A percentile compares a stretch with the other conserved stretches of the same genome.
Conservation (phyloP, 2,113 vertebrate genomes). For the Ursus arctos region DNA sequence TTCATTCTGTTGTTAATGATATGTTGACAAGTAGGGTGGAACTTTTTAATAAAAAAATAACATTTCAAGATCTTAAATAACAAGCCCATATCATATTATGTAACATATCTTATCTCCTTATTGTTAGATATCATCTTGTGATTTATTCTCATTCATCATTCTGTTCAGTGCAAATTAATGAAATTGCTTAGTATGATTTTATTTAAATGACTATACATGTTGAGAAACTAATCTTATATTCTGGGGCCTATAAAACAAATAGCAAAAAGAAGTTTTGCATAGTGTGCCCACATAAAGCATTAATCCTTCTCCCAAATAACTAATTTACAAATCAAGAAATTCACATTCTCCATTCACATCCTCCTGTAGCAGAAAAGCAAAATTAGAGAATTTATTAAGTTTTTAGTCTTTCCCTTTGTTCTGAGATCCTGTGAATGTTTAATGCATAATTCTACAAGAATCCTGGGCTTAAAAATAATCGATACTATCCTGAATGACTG, state of each 20-base stretch:
- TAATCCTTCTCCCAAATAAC: not conserved
- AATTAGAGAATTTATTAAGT: not conserved
- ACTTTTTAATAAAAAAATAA: slow-evolving; percentile 73
- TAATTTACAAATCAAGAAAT: slow-evolving; percentile 51
- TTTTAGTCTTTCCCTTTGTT: slow-evolving; percentile 39
- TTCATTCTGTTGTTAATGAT: slow-evolving; percentile 62
- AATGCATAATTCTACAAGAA: slow-evolving; percentile 16
- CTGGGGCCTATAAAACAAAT: slow-evolving; percentile 2
- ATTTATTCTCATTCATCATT: slow-evolving; percentile 68
- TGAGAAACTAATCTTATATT: slow-evolving; percentile 66
- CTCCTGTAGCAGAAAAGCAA: not conserved
- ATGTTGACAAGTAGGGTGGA: slow-evolving; percentile 73
- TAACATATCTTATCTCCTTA: slow-evolving; percentile 62
- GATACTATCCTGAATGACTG: not conserved
- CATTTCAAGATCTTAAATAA: slow-evolving; percentile 72
- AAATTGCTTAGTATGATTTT: slow-evolving; percentile 56
- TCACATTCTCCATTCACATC: not conserved
- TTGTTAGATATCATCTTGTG: not conserved
- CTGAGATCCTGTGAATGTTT: not conserved
- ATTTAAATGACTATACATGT: slow-evolving; percentile 58
- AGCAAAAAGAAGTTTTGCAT: not conserved
- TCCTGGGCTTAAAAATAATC: not conserved
- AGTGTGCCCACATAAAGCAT: not conserved
- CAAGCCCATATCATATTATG: slow-evolving; percentile 52
- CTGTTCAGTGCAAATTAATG: slow-evolving; percentile 75